Percentiles rank a stretch among this genome's conserved stretches.
Evolutionary conservation across 2,113 vertebrate genomes (phyloP).

Genomic region (Misgurnus anguillicaudatus): DNA sequence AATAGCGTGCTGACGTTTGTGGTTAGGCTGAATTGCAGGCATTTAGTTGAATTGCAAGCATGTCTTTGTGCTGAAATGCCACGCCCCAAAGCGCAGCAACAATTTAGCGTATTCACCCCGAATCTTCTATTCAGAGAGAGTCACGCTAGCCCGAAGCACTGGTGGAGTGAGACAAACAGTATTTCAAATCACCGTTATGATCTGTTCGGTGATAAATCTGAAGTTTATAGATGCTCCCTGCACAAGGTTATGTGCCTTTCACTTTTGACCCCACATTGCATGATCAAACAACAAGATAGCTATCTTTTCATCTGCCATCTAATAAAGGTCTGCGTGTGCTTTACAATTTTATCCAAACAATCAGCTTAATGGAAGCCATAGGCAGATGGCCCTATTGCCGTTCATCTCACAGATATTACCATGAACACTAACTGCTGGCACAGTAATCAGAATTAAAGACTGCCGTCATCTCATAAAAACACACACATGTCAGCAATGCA

Average conservation of each 20-base stretch:
- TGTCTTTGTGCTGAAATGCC: no score
- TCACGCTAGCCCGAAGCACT: conserved; percentile 9
- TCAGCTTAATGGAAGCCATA: conserved; percentile 79
- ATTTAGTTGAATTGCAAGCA: no score
- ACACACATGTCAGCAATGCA: conserved; percentile 9
- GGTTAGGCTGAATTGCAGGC: no score
- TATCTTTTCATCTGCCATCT: conserved; percentile 33
- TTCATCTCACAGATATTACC: conserved; percentile 80
- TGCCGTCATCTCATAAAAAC: conserved; percentile 44
- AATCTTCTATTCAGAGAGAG: conserved; percentile 7
- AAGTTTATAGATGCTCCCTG: conserved; percentile 29
- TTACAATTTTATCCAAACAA: conserved; percentile 60
- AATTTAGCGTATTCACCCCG: no score
- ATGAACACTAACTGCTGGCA: conserved; percentile 84
- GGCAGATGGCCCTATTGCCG: conserved; percentile 83
- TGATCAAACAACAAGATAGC: not conserved
- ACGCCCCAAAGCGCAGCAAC: no score
- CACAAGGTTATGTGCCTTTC: not conserved
- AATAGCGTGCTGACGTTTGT: no score
- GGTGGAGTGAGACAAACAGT: not conserved
- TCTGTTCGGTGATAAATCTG: conserved; percentile 7
- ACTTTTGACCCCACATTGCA: not conserved
- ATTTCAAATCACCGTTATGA: conserved; percentile 24
- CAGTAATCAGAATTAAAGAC: conserved; percentile 84
- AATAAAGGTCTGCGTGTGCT: conserved; percentile 36